Conservation (phyloP, 2,888 invertebrate genomes). For the Meta bourneti region DNA sequence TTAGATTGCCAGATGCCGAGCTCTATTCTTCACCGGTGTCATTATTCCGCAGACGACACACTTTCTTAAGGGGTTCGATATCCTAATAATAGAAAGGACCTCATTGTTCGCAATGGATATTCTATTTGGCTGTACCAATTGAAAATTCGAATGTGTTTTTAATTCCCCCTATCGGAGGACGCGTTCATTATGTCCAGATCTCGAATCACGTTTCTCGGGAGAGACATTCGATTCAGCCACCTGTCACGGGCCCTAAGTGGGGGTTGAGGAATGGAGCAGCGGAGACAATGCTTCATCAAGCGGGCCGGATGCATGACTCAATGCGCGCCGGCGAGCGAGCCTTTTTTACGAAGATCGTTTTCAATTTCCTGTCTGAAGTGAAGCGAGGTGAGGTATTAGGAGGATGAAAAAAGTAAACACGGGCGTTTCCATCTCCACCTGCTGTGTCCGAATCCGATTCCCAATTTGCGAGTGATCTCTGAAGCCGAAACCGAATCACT, state of each 20-base stretch:
- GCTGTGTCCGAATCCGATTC: neutral
- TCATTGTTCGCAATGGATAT: slow-evolving; percentile 36
- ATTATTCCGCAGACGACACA: slow-evolving; percentile 17
- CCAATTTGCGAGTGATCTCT: neutral
- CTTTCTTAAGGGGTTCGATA: slow-evolving; percentile 33
- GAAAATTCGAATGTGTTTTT: neutral
- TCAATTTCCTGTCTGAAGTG: slow-evolving; percentile 52
- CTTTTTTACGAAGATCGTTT: slow-evolving; percentile 51
- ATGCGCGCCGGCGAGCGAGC: neutral
- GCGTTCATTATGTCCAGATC: slow-evolving; percentile 39
- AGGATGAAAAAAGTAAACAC: slow-evolving; percentile 2
- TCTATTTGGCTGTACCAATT: slow-evolving; percentile 9
- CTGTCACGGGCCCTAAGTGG: neutral
- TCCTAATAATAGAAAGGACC: slow-evolving; percentile 2
- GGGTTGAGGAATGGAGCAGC: slow-evolving; percentile 5
- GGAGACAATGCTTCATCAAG: slow-evolving; percentile 62
- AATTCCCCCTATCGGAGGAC: slow-evolving; percentile 23
- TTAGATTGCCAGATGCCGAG: slow-evolving; percentile 10
- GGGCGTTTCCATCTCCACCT: neutral
- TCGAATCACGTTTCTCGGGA: slow-evolving; percentile 1
- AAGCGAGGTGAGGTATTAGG: neutral
- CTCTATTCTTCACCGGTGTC: neutral
- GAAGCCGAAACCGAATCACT: too few relatives aligned
- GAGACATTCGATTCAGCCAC: too few relatives aligned
- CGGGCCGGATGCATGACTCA: slow-evolving; percentile 54